Evolutionary conservation across 2,888 invertebrate genomes (phyloP).

Genomic region (Cerceris ruficornis): DNA sequence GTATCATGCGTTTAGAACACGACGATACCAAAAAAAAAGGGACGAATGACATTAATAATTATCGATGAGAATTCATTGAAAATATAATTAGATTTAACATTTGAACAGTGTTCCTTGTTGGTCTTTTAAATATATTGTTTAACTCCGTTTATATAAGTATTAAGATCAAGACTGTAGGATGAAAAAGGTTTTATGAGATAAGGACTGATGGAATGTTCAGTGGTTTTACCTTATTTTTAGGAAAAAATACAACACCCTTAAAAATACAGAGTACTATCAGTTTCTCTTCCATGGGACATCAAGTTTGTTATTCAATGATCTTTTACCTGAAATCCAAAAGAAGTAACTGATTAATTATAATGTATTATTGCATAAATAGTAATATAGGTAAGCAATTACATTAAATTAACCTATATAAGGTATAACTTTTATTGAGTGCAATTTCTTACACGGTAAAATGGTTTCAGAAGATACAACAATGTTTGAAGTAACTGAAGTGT

Average conservation of each 20-base stretch:
- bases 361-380: conserved; percentile 10
- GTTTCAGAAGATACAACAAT: conserved; percentile 25
- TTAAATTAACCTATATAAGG: not conserved
- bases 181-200: conserved; percentile 13
- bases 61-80: not conserved
- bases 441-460: conserved; percentile 6
- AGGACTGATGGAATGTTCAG: conserved; percentile 24
- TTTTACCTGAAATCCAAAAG: conserved; percentile 24
- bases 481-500: conserved; percentile 5
- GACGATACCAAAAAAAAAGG: not conserved
- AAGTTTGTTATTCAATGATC: not conserved
- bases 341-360: conserved; percentile 8
- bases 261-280: conserved; percentile 16
- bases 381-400: not conserved
- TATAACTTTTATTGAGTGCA: not conserved
- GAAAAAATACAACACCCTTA: conserved; percentile 6
- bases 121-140: not conserved
- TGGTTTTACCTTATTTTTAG: conserved; percentile 13
- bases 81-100: not conserved
- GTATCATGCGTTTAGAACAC: not conserved
- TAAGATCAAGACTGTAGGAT: not conserved
- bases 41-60: not conserved
- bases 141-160: not conserved
- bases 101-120: not conserved
- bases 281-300: conserved; percentile 17